Base-by-base conservation (phyloP, 2,797 vertebrate genomes). In the Syngnathus acus region DNA sequence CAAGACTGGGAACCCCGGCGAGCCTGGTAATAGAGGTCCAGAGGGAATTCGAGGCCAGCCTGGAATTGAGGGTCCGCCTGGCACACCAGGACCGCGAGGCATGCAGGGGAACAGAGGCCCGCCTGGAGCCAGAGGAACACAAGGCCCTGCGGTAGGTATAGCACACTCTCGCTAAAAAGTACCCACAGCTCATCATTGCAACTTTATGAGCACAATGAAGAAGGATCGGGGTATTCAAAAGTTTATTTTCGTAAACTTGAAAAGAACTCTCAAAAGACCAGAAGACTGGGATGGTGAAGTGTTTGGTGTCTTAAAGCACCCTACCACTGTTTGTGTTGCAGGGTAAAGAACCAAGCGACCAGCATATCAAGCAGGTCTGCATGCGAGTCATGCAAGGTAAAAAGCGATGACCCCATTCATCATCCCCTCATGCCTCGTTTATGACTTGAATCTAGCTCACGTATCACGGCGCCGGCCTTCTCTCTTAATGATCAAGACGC, bases 361-460 rank as follows among this genome's bases (percentile, higher is more conserved):
- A 95, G 75, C 94, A 98, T 79, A 96, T 99, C 80, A 95, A 92
- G 78, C 95, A 98, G 88, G 95, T 99, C 67, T 99, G 97, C 91
- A 95, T 99, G 94, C 93, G 97, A 86, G 95, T 98, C 78, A 93
- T 99, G 90, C 97, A 98, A 94, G 97, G 97, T 98, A 92, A 93
- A 85, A 83, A 63, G 64, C 68, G 54, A 72, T 32, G 80, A 85
- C 77, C 81, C 72, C 77, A 72, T 83, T 80, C 82, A 81, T 73
- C 72, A 64, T 65, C 73, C 68, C 65, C 68, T 16, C 71, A 81
- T 67, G 68, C 59, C 75, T 83, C 68, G 68, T 84, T 82, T 73
- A 65, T 70, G 68, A 63, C 81, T 86, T 80, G 73, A 87, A 84
- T 87, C 76, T 79, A 63, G 66, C 70, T 65, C 78, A 78, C 74